Conservation (phyloP, 2,888 invertebrate genomes). For the Meiosimyza decipiens region DNA sequence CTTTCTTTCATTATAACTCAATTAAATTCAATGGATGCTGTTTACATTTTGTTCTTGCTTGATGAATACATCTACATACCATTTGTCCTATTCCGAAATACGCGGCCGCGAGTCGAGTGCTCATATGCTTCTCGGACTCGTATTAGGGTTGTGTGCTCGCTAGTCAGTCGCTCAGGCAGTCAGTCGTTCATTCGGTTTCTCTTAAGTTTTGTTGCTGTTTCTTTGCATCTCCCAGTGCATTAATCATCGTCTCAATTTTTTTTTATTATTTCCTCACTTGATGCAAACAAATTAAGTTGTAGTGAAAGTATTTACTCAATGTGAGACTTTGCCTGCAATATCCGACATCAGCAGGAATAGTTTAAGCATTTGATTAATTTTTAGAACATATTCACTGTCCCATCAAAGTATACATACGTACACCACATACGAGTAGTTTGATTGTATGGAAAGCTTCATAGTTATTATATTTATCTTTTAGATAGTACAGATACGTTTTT, state of each 20-base stretch:
- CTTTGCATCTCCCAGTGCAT: conserved; percentile 23
- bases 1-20: conserved; percentile 29
- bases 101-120: neutral
- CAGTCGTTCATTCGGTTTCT: conserved; percentile 1
- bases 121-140: neutral
- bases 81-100: neutral
- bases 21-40: conserved; percentile 27
- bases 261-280: conserved; percentile 34
- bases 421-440: no score
- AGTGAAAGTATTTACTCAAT: neutral
- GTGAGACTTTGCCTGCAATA: neutral
- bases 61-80: no score
- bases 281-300: conserved; percentile 31
- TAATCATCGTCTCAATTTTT: conserved; percentile 27
- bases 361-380: no score
- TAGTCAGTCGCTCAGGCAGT: conserved; percentile 9
- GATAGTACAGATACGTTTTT: no score
- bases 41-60: conserved; percentile 19
- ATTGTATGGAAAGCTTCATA: no score
- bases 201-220: conserved; percentile 4
- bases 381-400: no score
- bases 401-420: no score
- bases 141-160: neutral
- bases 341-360: no score
- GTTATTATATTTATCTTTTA: no score